Conservation (phyloP, 2,888 invertebrate genomes). For the Proisotoma minuta region DNA sequence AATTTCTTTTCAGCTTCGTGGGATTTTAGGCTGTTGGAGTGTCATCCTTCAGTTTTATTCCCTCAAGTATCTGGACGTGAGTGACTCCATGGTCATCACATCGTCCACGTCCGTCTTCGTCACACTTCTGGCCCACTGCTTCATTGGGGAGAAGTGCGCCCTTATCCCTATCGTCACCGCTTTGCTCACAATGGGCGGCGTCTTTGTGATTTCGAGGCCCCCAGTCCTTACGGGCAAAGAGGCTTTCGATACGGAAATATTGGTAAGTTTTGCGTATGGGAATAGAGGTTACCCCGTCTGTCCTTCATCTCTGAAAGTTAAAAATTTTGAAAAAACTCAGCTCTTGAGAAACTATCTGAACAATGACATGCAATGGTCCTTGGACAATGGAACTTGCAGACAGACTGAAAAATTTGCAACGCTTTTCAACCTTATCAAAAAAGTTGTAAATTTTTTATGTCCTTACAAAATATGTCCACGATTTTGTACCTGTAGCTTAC, state of each 20-base stretch:
- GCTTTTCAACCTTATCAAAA: too few relatives aligned
- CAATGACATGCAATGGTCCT: too few relatives aligned
- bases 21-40: constrained; percentile 16
- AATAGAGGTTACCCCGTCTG: too few relatives aligned
- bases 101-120: constrained; percentile 22
- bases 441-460: too few relatives aligned
- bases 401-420: too few relatives aligned
- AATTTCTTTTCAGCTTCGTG: constrained; percentile 17
- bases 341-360: too few relatives aligned
- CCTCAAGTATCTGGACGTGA: constrained; percentile 16
- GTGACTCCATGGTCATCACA: constrained; percentile 27
- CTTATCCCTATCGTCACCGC: constrained; percentile 21
- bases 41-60: constrained; percentile 26
- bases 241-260: constrained; percentile 15
- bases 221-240: constrained; percentile 19
- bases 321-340: too few relatives aligned
- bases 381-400: too few relatives aligned
- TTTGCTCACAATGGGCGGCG: constrained; percentile 15
- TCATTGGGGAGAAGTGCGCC: constrained; percentile 22
- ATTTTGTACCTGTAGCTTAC: too few relatives aligned
- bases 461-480: too few relatives aligned
- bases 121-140: constrained; percentile 21
- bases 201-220: constrained; percentile 24
- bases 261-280: too few relatives aligned
- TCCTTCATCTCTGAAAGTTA: too few relatives aligned